These are phyloP conservation scores for Arizona elegans DNA, from an alignment of 2,113 vertebrate genomes.

Conservation along the genomic window DNA sequence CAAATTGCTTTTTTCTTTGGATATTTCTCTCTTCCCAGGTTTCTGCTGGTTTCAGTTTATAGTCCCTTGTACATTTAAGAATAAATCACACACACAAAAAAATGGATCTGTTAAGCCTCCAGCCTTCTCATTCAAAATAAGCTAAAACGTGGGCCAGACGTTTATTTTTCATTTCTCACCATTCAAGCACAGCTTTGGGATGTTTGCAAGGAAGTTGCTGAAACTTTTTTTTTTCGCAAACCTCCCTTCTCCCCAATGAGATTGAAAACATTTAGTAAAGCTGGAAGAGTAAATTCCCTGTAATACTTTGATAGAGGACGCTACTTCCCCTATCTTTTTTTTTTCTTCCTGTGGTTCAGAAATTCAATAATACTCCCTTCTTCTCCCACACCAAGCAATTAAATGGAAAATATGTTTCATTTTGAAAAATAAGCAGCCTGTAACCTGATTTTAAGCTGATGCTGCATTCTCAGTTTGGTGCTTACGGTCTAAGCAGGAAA, in stretches of 20 bases:
- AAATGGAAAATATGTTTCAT: constrained; percentile 70
- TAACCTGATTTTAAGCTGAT: constrained; percentile 70
- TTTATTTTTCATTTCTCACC: neutral
- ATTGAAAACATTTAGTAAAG: neutral
- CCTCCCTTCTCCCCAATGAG: neutral
- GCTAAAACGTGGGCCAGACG: neutral
- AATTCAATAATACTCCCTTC: constrained; percentile 63
- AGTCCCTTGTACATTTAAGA: neutral
- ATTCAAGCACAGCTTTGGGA: neutral
- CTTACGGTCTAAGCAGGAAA: constrained; percentile 67
- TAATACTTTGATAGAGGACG: neutral
- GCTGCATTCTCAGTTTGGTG: constrained; percentile 63
- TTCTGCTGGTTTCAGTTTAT: neutral
- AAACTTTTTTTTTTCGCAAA: neutral
- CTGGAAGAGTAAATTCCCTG: no score
- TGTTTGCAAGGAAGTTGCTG: neutral
- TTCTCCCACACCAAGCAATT: constrained; percentile 65
- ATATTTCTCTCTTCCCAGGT: neutral
- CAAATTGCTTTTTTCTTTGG: neutral
- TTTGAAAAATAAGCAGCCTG: constrained; percentile 72
- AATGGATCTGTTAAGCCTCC: neutral
- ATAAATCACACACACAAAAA: neutral
- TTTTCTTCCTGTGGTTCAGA: constrained; percentile 34
- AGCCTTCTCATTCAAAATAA: neutral
- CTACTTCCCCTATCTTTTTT: neutral